A percentile compares a stretch with the other conserved stretches of the same genome.
These are phyloP conservation scores for Hypotaenidia okinawae DNA, from an alignment of 2,797 vertebrate genomes.

Conservation along the genomic window DNA sequence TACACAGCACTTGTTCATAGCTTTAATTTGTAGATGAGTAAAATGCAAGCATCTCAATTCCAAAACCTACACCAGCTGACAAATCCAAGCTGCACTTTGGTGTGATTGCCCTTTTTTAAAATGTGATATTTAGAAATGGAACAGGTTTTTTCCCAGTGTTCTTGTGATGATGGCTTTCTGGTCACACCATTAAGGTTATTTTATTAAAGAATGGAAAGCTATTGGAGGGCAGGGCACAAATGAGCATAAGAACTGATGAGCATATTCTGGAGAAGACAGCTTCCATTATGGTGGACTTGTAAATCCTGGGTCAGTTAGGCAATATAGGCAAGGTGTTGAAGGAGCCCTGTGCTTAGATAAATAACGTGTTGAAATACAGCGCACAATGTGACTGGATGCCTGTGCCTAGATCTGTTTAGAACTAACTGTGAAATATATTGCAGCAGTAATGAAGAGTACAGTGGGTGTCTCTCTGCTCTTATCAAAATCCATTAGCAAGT, in stretches of 20 bases:
- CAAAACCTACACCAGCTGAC: background rate
- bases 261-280: constrained; percentile 10
- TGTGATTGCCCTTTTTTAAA: background rate
- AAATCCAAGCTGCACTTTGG: background rate
- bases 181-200: background rate
- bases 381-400: constrained; percentile 53
- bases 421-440: constrained; percentile 67
- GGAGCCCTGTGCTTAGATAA: constrained; percentile 20
- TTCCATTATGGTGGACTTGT: background rate
- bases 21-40: constrained; percentile 60
- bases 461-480: constrained; percentile 56
- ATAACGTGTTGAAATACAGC: background rate
- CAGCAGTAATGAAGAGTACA: constrained; percentile 50
- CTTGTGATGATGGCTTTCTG: background rate
- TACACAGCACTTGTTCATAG: constrained; percentile 32
- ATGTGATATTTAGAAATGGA: background rate
- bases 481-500: constrained; percentile 64
- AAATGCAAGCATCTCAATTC: constrained; percentile 29
- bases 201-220: background rate
- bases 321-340: constrained; percentile 5
- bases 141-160: background rate
- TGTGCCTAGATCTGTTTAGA: constrained; percentile 48
- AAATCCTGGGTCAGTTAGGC: constrained; percentile 53
- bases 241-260: background rate
- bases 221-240: background rate